Evolutionary conservation across 2,113 vertebrate genomes (phyloP), one percentile per base, ranked within the genome.

Genomic region (Aepyceros melampus): DNA sequence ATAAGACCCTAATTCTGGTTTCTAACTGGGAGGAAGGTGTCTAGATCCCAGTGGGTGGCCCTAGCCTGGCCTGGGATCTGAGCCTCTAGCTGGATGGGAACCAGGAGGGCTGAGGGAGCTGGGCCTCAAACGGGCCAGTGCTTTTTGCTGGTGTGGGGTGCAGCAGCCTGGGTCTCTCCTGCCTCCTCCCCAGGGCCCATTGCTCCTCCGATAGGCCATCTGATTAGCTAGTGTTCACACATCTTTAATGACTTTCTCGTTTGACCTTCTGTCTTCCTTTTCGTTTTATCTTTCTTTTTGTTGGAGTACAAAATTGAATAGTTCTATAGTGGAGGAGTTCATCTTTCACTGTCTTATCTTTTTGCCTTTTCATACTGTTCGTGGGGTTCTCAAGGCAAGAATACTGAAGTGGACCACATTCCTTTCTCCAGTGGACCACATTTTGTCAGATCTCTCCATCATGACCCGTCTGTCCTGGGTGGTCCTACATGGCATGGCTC

Each of bases 261-360:
- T 81, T 91, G 43, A 67, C 40, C 40, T 81, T 11, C n/a, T 74
- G 45, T 67, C 29, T 96, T 83, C 29, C 17, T 51, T 83, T 79
- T 84, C 31, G 19, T 21, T 74, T 62, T 71, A 40, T 71, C 86
- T 91, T 94, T 94, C 40, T 86, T 87, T 81, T 58, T 82, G 43
- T 45, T 76, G 17, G 17, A 88, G 47, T 92, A 17, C 51, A 83
- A 55, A 91, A 55, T 71, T 82, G 49, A 71, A 58, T 29, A 45
- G 40, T 33, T 67, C n/a, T 91, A 29, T 67, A 81, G 64, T 19
- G 43, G 49, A 53, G n/a, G 49, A 13, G n/a, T 40, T 71, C 17
- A 71, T 71, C 67, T 23, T 71, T 71, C 67, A 12, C 17, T 71
- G 19, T 71, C 67, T 9, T 40, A 23, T 36, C 67, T 71, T 40